A percentile compares a stretch with the other conserved stretches of the same genome.
Conservation (phyloP, 2,797 vertebrate species). For the Pseudochirops cupreus region DNA sequence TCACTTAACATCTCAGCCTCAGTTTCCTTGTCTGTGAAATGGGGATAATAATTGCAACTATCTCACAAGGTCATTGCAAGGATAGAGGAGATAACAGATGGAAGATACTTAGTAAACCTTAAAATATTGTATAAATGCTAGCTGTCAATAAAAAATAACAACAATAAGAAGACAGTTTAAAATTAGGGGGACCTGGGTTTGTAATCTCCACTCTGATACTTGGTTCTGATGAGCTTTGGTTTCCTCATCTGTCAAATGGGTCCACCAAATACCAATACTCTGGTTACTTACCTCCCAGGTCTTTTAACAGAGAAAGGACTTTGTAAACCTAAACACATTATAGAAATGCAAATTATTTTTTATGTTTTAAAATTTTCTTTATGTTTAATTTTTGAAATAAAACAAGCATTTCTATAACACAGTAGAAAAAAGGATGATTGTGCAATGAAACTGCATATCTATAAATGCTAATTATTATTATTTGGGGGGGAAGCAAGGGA, state of each 20-base stretch:
- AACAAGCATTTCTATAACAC: neutral
- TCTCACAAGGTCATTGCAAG: neutral
- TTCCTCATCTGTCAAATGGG: neutral
- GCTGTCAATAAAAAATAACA: neutral
- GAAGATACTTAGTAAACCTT: neutral
- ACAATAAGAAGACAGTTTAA: neutral
- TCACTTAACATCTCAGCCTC: neutral
- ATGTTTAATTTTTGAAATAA: neutral
- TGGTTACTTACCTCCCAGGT: neutral
- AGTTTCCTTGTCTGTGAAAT: neutral
- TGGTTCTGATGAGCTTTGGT: neutral
- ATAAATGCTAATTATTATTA: neutral
- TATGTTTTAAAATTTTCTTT: neutral
- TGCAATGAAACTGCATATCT: neutral
- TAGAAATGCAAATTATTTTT: neutral
- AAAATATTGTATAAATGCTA: neutral
- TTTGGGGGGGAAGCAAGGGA: too few species aligned
- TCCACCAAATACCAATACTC: neutral
- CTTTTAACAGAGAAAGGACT: neutral
- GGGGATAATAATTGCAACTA: neutral
- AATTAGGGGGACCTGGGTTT: neutral
- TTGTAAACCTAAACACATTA: neutral
- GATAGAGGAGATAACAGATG: neutral
- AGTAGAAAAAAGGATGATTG: neutral
- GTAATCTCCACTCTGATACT: neutral